Percentiles rank a stretch among this genome's conserved stretches.
Evolutionary conservation across 2,113 vertebrate species (phyloP).

Genomic region (Colossoma macropomum): DNA sequence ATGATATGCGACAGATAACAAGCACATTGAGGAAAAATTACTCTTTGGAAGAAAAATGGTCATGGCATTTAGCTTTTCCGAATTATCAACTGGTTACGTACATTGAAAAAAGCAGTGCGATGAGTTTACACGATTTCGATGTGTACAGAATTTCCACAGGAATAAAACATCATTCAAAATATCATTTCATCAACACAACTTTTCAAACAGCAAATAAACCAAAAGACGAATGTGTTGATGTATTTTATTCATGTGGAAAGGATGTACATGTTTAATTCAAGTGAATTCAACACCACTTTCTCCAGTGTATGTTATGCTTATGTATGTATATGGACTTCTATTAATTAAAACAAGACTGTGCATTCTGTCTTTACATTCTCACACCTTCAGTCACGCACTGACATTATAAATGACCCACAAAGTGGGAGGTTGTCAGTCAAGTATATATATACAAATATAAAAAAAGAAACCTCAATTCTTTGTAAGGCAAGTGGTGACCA

Average conservation of each 20-base stretch:
- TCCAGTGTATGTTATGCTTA: not conserved
- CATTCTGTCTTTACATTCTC: conserved; percentile 3
- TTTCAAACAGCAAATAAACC: not conserved
- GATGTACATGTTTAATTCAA: not conserved
- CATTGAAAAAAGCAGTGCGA: not conserved
- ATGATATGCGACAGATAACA: conserved; percentile 56
- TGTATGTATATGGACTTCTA: not conserved
- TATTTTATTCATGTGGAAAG: not conserved
- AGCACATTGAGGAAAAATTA: not conserved
- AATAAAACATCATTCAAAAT: not conserved
- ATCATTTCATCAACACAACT: not conserved
- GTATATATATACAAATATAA: not conserved
- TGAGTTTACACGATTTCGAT: not conserved
- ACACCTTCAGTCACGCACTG: not conserved
- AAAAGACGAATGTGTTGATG: not conserved
- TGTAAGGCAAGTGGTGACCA: conserved; percentile 78
- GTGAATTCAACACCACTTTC: not conserved
- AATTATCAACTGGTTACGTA: not conserved
- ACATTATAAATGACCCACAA: conserved; percentile 7
- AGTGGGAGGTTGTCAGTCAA: not conserved
- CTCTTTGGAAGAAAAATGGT: conserved; percentile 19
- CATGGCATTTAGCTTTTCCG: conserved; percentile 36
- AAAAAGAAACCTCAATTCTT: conserved; percentile 50
- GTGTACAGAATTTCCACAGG: not conserved
- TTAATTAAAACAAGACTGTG: not conserved